Conservation (phyloP, 2,888 invertebrate genomes). For the Acronicta aceris region DNA sequence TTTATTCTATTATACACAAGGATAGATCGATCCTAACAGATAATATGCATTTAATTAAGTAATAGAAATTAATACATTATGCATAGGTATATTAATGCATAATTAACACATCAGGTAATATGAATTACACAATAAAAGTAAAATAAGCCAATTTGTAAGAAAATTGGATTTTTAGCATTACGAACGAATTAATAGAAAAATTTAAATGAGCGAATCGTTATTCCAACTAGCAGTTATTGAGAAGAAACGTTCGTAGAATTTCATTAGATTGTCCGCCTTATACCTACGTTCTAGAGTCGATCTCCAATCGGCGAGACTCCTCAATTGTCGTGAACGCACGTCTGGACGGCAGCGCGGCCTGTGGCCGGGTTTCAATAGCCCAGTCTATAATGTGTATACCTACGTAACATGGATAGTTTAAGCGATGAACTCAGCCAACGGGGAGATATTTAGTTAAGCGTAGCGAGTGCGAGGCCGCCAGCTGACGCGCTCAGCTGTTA, state of each 20-base stretch:
- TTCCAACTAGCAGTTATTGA: slow-evolving; percentile 54
- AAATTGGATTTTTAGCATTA: slow-evolving; percentile 6
- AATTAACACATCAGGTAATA: slow-evolving; percentile 6
- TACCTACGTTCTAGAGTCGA: slow-evolving; percentile 66
- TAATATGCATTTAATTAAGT: no score
- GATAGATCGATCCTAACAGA: no score
- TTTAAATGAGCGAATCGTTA: slow-evolving; percentile 38
- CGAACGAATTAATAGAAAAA: slow-evolving; percentile 46
- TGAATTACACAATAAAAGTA: slow-evolving; percentile 2
- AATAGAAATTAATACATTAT: no score
- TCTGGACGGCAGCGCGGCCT: slow-evolving; percentile 61
- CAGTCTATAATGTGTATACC: slow-evolving; percentile 56
- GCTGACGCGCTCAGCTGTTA: slow-evolving; percentile 81
- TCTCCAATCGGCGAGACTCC: slow-evolving; percentile 73
- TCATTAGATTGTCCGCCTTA: slow-evolving; percentile 67
- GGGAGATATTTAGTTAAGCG: slow-evolving; percentile 68
- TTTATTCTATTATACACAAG: no score
- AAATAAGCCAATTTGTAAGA: slow-evolving; percentile 24
- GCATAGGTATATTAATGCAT: no score
- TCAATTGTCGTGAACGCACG: slow-evolving; percentile 74
- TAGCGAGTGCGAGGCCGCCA: slow-evolving; percentile 63
- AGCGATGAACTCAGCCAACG: slow-evolving; percentile 79
- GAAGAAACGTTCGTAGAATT: slow-evolving; percentile 63
- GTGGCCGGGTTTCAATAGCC: slow-evolving; percentile 67
- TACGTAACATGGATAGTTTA: slow-evolving; percentile 68